phyloP scores from a whole-genome alignment of 2,113 vertebrate species.

The Pelusios castaneus region DNA sequence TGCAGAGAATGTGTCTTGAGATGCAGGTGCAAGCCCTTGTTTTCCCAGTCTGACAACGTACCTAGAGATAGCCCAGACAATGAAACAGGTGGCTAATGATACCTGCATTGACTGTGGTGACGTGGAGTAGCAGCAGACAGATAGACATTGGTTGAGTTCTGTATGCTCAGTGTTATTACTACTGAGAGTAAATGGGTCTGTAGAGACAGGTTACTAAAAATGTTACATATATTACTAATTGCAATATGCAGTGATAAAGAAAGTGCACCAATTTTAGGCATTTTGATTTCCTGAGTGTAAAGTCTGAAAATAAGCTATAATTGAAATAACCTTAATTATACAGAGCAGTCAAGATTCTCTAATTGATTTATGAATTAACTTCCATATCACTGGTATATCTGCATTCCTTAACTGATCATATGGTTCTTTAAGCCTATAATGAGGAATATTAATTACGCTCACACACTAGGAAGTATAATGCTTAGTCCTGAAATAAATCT shows the following conservation, averaged over 20 bases:
- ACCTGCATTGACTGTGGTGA: not conserved
- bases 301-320: constrained; percentile 59
- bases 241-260: constrained; percentile 1
- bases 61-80: not conserved
- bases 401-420: constrained; percentile 52
- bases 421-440: constrained; percentile 57
- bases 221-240: constrained; percentile 15
- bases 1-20: not conserved
- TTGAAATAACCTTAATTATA: constrained; percentile 66
- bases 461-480: constrained; percentile 62
- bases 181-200: constrained; percentile 4
- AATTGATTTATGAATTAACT: constrained; percentile 65
- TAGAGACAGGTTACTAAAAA: not conserved
- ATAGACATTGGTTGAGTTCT: not conserved
- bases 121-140: not conserved
- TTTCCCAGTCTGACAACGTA: not conserved
- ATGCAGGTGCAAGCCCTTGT: not conserved
- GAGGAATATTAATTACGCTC: constrained; percentile 69
- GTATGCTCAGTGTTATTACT: not conserved
- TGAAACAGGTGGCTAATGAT: not conserved
- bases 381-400: constrained; percentile 43
- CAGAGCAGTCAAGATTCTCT: constrained; percentile 56
- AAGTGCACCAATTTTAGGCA: constrained; percentile 37
- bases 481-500: constrained; percentile 66
- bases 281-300: constrained; percentile 53